Evolutionary conservation across 2,113 vertebrate species (phyloP).

Genomic region (Trinectes maculatus): DNA sequence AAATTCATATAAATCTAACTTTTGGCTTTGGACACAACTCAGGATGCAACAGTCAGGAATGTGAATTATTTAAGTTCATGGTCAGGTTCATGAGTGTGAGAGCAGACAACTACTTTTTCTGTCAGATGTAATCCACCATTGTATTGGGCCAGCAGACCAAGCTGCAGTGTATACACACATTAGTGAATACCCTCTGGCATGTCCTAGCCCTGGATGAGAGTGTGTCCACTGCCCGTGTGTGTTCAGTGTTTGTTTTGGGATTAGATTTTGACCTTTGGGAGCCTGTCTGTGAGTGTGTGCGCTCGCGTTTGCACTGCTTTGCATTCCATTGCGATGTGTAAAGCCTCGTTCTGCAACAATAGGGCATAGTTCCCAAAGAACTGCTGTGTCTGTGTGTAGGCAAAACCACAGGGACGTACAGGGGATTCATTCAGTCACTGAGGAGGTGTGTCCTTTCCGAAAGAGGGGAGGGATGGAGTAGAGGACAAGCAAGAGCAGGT

Average conservation of each 20-base stretch:
- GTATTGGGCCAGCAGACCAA: background rate
- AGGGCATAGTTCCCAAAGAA: constrained; percentile 66
- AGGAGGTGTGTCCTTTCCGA: constrained; percentile 2
- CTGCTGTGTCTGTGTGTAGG: constrained; percentile 43
- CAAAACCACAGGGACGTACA: constrained; percentile 33
- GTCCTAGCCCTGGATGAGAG: background rate
- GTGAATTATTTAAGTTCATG: constrained; percentile 18
- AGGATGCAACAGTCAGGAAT: constrained; percentile 5
- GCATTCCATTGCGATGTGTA: constrained; percentile 73
- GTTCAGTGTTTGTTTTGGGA: constrained; percentile 60
- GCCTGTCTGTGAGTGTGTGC: constrained; percentile 21
- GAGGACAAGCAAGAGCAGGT: background rate
- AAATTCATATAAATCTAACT: background rate
- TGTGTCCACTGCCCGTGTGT: constrained; percentile 45
- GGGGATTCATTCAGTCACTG: constrained; percentile 51
- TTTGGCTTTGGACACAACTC: background rate
- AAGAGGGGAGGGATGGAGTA: background rate
- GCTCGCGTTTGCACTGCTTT: constrained; percentile 24
- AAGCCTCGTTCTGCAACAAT: constrained; percentile 69
- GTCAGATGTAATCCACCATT: background rate
- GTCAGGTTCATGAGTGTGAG: background rate
- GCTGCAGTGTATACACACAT: background rate
- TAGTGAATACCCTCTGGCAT: background rate
- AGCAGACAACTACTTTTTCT: background rate
- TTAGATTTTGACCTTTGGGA: constrained; percentile 42